Evolutionary conservation across 2,113 vertebrate species (phyloP).

Genomic region (Catharus minimus): DNA sequence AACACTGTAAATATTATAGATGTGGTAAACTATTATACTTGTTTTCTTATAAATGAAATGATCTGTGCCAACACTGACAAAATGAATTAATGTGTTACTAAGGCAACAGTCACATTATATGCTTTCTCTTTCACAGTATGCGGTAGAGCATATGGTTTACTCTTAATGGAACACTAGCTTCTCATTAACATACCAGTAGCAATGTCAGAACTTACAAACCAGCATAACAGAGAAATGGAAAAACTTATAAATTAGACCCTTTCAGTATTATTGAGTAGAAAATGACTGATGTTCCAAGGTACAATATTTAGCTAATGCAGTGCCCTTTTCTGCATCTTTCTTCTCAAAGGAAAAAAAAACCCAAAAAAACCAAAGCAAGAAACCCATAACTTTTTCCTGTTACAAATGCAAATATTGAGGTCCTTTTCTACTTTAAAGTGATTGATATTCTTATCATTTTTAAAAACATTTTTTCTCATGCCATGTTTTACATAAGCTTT

Average conservation of each 20-base stretch:
- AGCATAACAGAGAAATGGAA: slow-evolving; percentile 79
- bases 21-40: slow-evolving; percentile 93
- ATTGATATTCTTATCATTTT: slow-evolving; percentile 56
- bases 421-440: slow-evolving; percentile 51
- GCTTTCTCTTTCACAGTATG: slow-evolving; percentile 88
- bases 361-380: not conserved
- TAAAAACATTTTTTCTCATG: slow-evolving; percentile 35
- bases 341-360: slow-evolving; percentile 14
- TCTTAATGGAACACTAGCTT: slow-evolving; percentile 86
- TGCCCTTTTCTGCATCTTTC: slow-evolving; percentile 77
- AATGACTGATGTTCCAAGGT: slow-evolving; percentile 82
- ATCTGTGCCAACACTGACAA: slow-evolving; percentile 89
- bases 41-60: slow-evolving; percentile 90
- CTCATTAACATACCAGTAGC: slow-evolving; percentile 89
- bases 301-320: slow-evolving; percentile 79
- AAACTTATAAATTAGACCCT: slow-evolving; percentile 84
- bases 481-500: slow-evolving; percentile 49
- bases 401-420: slow-evolving; percentile 73
- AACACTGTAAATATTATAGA: slow-evolving; percentile 91
- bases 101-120: slow-evolving; percentile 95
- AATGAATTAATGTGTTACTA: slow-evolving; percentile 94
- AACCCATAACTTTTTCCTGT: slow-evolving; percentile 44
- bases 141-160: slow-evolving; percentile 87
- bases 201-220: slow-evolving; percentile 86
- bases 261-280: slow-evolving; percentile 79